Conservation (phyloP, 2,797 vertebrate species). For the Cottoperca gobio region DNA sequence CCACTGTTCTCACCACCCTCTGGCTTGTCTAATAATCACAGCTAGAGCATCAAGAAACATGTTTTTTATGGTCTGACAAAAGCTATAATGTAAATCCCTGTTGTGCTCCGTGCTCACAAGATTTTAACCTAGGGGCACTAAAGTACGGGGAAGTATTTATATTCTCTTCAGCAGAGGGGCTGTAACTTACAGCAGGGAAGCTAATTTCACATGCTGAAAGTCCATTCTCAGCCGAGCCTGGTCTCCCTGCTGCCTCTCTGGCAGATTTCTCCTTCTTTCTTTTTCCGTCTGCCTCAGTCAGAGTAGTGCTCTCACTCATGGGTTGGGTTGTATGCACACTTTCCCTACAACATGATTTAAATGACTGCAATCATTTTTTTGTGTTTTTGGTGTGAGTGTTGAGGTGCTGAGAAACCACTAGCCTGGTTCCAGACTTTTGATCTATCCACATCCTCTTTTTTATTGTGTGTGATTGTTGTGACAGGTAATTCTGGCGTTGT, state of each 20-base stretch:
- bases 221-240: conserved; percentile 42
- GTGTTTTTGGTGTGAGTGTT: conserved; percentile 13
- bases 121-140: conserved; percentile 59
- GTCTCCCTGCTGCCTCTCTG: conserved; percentile 35
- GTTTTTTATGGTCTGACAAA: conserved; percentile 71
- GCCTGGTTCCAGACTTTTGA: not conserved
- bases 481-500: not conserved
- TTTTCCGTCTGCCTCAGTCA: conserved; percentile 18
- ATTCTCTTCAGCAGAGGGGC: conserved; percentile 61
- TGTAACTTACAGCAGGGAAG: conserved; percentile 67
- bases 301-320: conserved; percentile 13
- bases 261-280: conserved; percentile 42
- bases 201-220: conserved; percentile 70
- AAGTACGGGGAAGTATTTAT: conserved; percentile 68
- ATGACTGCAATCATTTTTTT: conserved; percentile 16
- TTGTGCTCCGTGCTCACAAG: conserved; percentile 48
- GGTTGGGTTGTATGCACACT: conserved; percentile 35
- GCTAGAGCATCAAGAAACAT: conserved; percentile 56
- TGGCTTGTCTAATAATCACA: conserved; percentile 57
- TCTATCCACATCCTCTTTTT: too few species aligned
- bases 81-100: conserved; percentile 66
- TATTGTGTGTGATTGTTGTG: not conserved
- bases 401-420: not conserved
- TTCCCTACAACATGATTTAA: conserved; percentile 33
- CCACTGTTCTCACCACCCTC: conserved; percentile 24